phyloP scores from a whole-genome alignment of 2,888 invertebrate genomes.

The Coenonympha arcania region DNA sequence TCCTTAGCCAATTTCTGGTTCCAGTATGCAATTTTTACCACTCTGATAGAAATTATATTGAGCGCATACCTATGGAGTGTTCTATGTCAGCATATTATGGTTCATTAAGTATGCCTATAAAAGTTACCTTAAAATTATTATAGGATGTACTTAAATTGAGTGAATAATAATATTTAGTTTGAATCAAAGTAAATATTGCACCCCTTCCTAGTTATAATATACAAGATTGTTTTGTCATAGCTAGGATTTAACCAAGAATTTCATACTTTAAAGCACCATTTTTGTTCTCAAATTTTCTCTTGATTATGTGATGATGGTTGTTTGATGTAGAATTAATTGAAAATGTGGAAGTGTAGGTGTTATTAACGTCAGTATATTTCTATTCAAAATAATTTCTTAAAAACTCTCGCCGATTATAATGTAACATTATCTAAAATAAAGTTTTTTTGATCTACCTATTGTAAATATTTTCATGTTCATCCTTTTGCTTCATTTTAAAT shows the following conservation, averaged over 20 bases:
- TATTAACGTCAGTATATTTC: slow-evolving; percentile 67
- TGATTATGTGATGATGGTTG: slow-evolving; percentile 54
- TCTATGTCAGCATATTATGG: slow-evolving; percentile 38
- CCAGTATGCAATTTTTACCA: slow-evolving; percentile 38
- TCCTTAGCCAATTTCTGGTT: not conserved
- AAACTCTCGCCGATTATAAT: slow-evolving; percentile 73
- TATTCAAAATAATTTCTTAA: slow-evolving; percentile 67
- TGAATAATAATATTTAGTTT: slow-evolving; percentile 47
- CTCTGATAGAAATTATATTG: slow-evolving; percentile 46
- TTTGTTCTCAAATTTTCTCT: slow-evolving; percentile 54
- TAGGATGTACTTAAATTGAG: slow-evolving; percentile 45
- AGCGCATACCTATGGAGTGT: slow-evolving; percentile 26
- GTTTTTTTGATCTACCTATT: slow-evolving; percentile 70
- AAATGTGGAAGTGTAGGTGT: slow-evolving; percentile 65
- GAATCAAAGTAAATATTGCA: slow-evolving; percentile 48
- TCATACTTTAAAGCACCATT: slow-evolving; percentile 53
- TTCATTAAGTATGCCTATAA: slow-evolving; percentile 41
- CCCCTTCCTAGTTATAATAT: slow-evolving; percentile 48
- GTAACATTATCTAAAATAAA: slow-evolving; percentile 74
- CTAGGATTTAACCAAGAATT: slow-evolving; percentile 43
- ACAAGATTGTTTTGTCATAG: slow-evolving; percentile 54
- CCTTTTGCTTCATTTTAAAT: slow-evolving; percentile 4
- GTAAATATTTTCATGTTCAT: slow-evolving; percentile 4
- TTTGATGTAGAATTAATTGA: slow-evolving; percentile 64
- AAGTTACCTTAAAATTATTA: slow-evolving; percentile 42